Base-by-base conservation (phyloP, 2,888 invertebrate species). In the Heliconius cydno region DNA sequence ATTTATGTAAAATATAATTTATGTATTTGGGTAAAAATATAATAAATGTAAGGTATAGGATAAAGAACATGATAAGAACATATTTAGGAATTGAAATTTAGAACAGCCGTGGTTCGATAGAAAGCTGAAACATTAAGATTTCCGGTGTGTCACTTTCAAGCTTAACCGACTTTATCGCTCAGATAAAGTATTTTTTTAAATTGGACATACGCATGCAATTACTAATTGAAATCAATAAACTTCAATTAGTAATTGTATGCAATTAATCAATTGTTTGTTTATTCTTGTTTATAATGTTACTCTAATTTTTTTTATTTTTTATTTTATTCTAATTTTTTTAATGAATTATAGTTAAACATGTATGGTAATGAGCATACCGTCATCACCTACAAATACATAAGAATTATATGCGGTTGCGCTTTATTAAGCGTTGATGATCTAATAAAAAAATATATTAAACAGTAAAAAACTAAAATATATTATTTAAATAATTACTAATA, bases 81-180 rank as follows among this genome's bases (percentile, higher is more conserved):
- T 25, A 15, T 38, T 68, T 68, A 25, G 41, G 4, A 68, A n/a
- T 13, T 68, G 41, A 68, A 25, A 68, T 41, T 68, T 25, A 41
- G 25, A 68, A 68, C 25, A 68, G 15, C 25, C 41, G 38, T 13
- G 68, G 65, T 79, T 79, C 60, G 68, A 75, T 90, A 92, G 92
- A 92, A 92, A 92, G 92, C 87, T 78, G 63, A 78, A 77, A 72
- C 67, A 77, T 81, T 87, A 88, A 82, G 85, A 88, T 89, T 90
- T 92, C 90, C 90, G 89, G 86, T 84, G 86, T 86, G 86, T 88
- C 87, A 88, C 91, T 92, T 92, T 91, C 92, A 85, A 89, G 85
- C 85, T 85, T 41, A 76, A 67, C 78, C 79, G 71, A 75, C 80
- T 81, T 74, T 78, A 77, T 66, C 25, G 80, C 65, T 84, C 88